These are phyloP conservation scores for Phortica variegata DNA, from an alignment of 1,140 invertebrate genomes.

Conservation along the genomic window DNA sequence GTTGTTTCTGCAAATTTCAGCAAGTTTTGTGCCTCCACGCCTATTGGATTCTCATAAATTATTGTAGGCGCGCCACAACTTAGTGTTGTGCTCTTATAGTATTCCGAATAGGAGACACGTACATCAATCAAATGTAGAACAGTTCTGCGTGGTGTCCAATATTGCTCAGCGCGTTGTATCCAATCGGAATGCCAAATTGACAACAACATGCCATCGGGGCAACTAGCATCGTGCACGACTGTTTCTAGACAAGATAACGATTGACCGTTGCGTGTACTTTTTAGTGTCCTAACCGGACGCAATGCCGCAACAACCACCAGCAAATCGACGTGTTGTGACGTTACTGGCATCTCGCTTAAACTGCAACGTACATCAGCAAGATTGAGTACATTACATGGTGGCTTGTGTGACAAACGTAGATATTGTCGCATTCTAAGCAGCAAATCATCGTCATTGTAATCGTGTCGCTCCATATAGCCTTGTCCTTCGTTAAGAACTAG, in stretches of 20 bases:
- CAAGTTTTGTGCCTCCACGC: slow-evolving; percentile 18
- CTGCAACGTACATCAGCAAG: slow-evolving; percentile 53
- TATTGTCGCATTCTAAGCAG: slow-evolving; percentile 27
- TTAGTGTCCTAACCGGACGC: slow-evolving; percentile 43
- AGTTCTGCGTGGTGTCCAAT: slow-evolving; percentile 57
- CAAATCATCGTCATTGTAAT: slow-evolving; percentile 41
- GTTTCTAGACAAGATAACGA: slow-evolving; percentile 54
- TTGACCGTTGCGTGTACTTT: slow-evolving; percentile 24
- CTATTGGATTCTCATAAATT: slow-evolving; percentile 57
- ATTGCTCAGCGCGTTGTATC: slow-evolving; percentile 36
- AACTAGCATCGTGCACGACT: slow-evolving; percentile 58
- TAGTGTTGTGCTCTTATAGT: slow-evolving; percentile 40
- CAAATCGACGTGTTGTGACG: slow-evolving; percentile 40
- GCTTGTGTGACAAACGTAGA: slow-evolving; percentile 59
- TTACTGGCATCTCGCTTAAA: slow-evolving; percentile 1
- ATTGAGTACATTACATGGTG: slow-evolving; percentile 43
- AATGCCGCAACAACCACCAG: slow-evolving; percentile 52
- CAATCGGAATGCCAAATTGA: slow-evolving; percentile 58
- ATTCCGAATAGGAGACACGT: slow-evolving; percentile 53
- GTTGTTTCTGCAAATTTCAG: slow-evolving; percentile 22
- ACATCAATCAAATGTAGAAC: slow-evolving; percentile 59
- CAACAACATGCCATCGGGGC: slow-evolving; percentile 46
- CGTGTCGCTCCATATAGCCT: slow-evolving; percentile 57
- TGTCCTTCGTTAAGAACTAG: slow-evolving; percentile 62
- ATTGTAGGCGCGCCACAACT: slow-evolving; percentile 46